A percentile compares a stretch with the other conserved stretches of the same genome.
phyloP scores from a whole-genome alignment of 2,113 vertebrate species.

The Megaceryle maxima region DNA sequence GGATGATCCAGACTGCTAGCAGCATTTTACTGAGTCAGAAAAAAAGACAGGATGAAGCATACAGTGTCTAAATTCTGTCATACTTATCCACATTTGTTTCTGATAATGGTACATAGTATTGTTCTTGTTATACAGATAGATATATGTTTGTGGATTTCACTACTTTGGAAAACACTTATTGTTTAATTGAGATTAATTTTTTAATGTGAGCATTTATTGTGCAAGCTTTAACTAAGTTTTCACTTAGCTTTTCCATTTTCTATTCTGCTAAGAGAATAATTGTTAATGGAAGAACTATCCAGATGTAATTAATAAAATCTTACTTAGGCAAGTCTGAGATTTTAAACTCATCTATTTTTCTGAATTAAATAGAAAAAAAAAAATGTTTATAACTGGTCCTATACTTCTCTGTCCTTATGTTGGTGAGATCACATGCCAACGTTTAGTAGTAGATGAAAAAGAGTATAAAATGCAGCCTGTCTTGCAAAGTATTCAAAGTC shows the following conservation, averaged over 20 bases:
- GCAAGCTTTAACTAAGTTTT: background rate
- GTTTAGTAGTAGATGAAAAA: background rate
- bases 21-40: background rate
- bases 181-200: background rate
- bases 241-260: too few species aligned
- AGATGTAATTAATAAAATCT: background rate
- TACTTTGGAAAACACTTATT: background rate
- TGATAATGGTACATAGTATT: background rate
- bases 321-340: background rate
- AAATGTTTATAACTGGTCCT: background rate
- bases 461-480: background rate
- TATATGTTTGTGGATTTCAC: background rate
- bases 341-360: background rate
- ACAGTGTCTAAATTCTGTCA: background rate
- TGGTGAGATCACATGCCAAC: background rate
- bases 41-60: background rate
- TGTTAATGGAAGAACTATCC: background rate
- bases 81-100: background rate
- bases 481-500: conserved; percentile 28
- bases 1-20: background rate
- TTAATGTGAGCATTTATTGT: background rate
- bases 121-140: background rate
- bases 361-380: background rate
- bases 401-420: background rate
- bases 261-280: background rate